Evolutionary conservation across 2,113 vertebrate species (phyloP).

Genomic region (Rhadina sibilatrix): DNA sequence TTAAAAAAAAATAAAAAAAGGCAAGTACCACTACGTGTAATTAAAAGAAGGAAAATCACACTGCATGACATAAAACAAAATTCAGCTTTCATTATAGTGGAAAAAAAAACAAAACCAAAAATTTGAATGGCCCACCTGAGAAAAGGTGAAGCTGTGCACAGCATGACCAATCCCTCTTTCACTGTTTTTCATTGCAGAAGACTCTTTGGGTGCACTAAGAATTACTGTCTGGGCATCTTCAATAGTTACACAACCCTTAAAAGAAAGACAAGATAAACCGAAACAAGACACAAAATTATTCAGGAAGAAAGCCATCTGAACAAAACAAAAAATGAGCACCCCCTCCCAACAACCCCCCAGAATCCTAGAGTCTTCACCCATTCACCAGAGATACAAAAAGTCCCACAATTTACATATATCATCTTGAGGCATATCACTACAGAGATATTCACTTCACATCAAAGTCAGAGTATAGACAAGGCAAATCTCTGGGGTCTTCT

Average conservation of each 20-base stretch:
- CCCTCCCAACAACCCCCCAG: not conserved
- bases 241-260: constrained; percentile 82
- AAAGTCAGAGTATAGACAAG: not conserved
- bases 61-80: not conserved
- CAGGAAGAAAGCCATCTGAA: not conserved
- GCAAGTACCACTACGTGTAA: not conserved
- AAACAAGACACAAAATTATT: not conserved
- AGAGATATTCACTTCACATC: not conserved
- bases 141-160: constrained; percentile 84
- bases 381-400: not conserved
- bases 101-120: not conserved
- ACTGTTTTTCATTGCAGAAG: constrained; percentile 81
- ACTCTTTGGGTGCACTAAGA: constrained; percentile 84
- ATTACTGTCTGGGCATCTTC: constrained; percentile 76
- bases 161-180: constrained; percentile 82
- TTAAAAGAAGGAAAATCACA: not conserved
- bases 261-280: not conserved
- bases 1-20: not conserved
- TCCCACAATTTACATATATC: not conserved
- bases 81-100: not conserved
- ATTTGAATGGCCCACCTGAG: constrained; percentile 69
- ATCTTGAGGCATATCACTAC: not conserved
- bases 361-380: not conserved
- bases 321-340: not conserved
- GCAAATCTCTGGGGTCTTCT: not conserved